phyloP scores from a whole-genome alignment of 2,113 vertebrate genomes.

The Ginglymostoma cirratum region DNA sequence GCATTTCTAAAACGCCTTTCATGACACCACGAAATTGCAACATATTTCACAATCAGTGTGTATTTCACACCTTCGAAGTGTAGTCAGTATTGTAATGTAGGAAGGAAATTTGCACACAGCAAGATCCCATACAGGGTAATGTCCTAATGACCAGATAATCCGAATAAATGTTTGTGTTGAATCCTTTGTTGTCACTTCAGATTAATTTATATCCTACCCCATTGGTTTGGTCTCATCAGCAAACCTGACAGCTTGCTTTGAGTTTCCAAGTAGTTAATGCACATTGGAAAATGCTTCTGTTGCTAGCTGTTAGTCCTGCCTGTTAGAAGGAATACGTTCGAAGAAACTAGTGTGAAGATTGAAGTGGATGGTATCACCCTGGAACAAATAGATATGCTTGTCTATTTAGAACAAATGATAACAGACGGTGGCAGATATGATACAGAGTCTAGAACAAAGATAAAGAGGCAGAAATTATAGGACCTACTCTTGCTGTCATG shows the following conservation, averaged over 20 bases:
- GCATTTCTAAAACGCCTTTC: neutral
- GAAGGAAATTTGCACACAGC: neutral
- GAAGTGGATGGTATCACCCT: too few relatives aligned
- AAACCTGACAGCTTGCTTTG: neutral
- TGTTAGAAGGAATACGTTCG: too few relatives aligned
- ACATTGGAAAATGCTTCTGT: neutral
- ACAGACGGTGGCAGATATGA: too few relatives aligned
- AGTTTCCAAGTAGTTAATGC: neutral
- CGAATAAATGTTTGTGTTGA: neutral
- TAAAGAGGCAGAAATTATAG: too few relatives aligned
- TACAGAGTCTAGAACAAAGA: too few relatives aligned
- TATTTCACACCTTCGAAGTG: neutral
- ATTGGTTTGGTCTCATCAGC: neutral
- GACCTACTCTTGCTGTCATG: too few relatives aligned
- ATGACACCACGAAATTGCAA: neutral
- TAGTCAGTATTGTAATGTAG: neutral
- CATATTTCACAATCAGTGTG: neutral
- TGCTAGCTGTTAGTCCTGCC: too few relatives aligned
- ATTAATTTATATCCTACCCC: neutral
- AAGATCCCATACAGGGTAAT: neutral
- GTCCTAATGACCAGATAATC: neutral
- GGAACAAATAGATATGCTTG: too few relatives aligned
- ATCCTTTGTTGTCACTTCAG: neutral
- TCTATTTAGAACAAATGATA: too few relatives aligned
- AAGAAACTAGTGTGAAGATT: too few relatives aligned